Evolutionary conservation across 2,113 vertebrate species (phyloP), one percentile per base, ranked within the genome.

Genomic region (Cyprinus carpio): DNA sequence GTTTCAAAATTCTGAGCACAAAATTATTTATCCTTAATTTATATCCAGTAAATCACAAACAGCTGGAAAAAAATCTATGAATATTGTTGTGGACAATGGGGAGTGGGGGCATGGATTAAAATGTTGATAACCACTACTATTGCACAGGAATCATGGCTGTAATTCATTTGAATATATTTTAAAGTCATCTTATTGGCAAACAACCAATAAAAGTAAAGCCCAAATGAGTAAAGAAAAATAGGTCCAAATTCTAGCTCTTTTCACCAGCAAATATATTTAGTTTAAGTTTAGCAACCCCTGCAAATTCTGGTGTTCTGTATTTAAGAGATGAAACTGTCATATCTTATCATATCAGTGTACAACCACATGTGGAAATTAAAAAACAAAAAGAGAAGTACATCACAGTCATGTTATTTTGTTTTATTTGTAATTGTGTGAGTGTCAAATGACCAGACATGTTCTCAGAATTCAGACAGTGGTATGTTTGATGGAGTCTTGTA

Each of bases 391-490:
- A 56, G 46, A 71, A 64, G 2, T 60, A 56, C 54, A 83, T 27
- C 43, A 74, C n/a, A 58, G 40, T 75, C 37, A 75, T 75, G 49
- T 85, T 49, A 74, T 84, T 54, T 31, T n/a, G 76, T 89, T 91
- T 88, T 84, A 88, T 90, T 91, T 84, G 85, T 60, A 88, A 86
- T 58, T 71, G 75, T 56, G 84, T 79, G 84, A 84, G 29, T 40
- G 85, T 86, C 82, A 56, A 76, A 85, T 49, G 64, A 87, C 40
- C 51, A 51, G 46, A 78, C 77, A 43, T 43, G 46, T 72, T 83
- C 12, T 46, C 79, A 29, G 69, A 78, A 78, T 85, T 58, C 25
- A 87, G 85, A 88, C 80, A 83, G 80, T 72, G 72, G 46, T 87
- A 80, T 58, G 84, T 79, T 58, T 71, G 79, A 58, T 51, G 85